Conservation (phyloP, 2,797 vertebrate genomes). For the Myoxocephalus aenaeus region DNA sequence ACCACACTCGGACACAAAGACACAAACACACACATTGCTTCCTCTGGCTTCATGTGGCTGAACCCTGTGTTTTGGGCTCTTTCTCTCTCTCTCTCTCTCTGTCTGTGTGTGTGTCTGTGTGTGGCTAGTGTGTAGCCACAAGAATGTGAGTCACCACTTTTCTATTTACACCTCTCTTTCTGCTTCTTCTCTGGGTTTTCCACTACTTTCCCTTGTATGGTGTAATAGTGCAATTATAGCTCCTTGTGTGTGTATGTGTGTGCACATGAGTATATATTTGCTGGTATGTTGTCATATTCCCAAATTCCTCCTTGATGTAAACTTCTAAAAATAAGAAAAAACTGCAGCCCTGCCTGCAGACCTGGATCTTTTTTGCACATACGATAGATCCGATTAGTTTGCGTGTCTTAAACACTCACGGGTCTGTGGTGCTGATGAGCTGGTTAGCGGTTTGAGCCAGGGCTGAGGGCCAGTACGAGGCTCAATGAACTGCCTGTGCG, state of each 20-base stretch:
- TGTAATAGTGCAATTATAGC: slow-evolving; percentile 77
- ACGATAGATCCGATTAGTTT: slow-evolving; percentile 55
- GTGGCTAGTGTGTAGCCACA: slow-evolving; percentile 75
- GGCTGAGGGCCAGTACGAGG: slow-evolving; percentile 32
- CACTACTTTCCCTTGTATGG: slow-evolving; percentile 75
- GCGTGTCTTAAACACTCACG: slow-evolving; percentile 55
- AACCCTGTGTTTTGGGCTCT: slow-evolving; percentile 77
- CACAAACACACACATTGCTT: slow-evolving; percentile 60
- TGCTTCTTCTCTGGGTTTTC: slow-evolving; percentile 77
- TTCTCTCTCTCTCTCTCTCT: slow-evolving; percentile 52
- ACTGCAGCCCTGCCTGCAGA: slow-evolving; percentile 27
- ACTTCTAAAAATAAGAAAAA: slow-evolving; percentile 70
- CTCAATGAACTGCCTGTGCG: slow-evolving; percentile 59
- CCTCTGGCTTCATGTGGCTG: slow-evolving; percentile 73
- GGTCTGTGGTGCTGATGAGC: slow-evolving; percentile 60
- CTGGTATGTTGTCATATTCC: slow-evolving; percentile 71
- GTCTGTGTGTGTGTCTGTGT: slow-evolving; percentile 44
- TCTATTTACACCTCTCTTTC: slow-evolving; percentile 81
- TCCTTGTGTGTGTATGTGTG: slow-evolving; percentile 39
- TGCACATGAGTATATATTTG: slow-evolving; percentile 29
- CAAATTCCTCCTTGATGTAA: slow-evolving; percentile 70
- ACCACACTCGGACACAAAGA: slow-evolving; percentile 64
- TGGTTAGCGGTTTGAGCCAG: slow-evolving; percentile 38
- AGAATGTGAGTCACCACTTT: slow-evolving; percentile 78
- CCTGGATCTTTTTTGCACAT: slow-evolving; percentile 41